phyloP scores from a whole-genome alignment of 2,797 vertebrate genomes.

The Sphenopsis melanotis region DNA sequence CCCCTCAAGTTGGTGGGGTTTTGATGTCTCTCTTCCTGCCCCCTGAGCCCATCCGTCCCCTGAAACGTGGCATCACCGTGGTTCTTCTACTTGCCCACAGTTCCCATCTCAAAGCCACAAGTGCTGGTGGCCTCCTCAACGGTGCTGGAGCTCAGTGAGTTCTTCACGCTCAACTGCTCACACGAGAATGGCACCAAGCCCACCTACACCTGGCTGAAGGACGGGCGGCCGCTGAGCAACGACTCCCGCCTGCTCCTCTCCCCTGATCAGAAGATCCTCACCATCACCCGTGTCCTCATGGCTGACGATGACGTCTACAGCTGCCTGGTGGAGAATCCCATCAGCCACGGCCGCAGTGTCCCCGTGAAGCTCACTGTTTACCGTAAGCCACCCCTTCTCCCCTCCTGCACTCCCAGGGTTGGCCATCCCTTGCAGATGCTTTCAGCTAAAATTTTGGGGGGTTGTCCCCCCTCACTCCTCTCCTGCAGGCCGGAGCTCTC shows the following conservation, averaged over 20 bases:
- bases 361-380: constrained; percentile 92
- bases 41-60: neutral
- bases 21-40: neutral
- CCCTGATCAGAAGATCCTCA: constrained; percentile 90
- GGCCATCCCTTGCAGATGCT: neutral
- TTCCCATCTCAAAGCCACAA: constrained; percentile 91
- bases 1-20: neutral
- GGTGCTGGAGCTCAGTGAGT: constrained; percentile 92
- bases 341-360: constrained; percentile 87
- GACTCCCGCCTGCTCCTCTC: constrained; percentile 91
- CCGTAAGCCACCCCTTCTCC: constrained; percentile 79
- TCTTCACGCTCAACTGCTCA: constrained; percentile 91
- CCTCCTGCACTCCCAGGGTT: neutral
- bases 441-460: neutral
- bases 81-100: constrained; percentile 58
- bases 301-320: constrained; percentile 90
- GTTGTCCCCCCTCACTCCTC: neutral
- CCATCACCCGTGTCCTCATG: constrained; percentile 89
- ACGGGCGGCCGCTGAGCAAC: constrained; percentile 85
- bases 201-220: constrained; percentile 91
- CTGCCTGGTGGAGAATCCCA: constrained; percentile 91
- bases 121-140: constrained; percentile 91
- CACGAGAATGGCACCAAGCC: constrained; percentile 94
- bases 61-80: accelerated
- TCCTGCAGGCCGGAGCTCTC: constrained; percentile 88